Evolutionary conservation across 1,140 invertebrate genomes (phyloP).

Genomic region (Agraylea sexmaculata): DNA sequence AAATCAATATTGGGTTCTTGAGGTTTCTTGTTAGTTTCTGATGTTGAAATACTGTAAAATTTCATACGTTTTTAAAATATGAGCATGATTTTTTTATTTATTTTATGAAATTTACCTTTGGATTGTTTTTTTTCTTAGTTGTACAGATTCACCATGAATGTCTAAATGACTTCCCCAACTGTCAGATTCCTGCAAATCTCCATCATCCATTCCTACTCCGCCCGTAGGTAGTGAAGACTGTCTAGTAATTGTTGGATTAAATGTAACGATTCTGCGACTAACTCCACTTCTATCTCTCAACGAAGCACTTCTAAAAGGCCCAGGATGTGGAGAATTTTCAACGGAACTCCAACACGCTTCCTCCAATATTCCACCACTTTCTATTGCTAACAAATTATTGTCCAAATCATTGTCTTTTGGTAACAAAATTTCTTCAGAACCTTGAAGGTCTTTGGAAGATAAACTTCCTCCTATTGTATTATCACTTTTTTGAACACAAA

Average conservation of each 20-base stretch:
- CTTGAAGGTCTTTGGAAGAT: conserved; percentile 23
- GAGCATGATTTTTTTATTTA: background rate
- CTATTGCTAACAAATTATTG: conserved; percentile 12
- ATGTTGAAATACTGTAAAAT: conserved; percentile 26
- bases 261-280: conserved; percentile 18
- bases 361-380: conserved; percentile 32
- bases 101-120: conserved; percentile 16
- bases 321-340: conserved; percentile 42
- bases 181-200: conserved; percentile 49
- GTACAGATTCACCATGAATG: conserved; percentile 51
- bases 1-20: conserved; percentile 93
- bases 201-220: conserved; percentile 41
- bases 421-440: conserved; percentile 32
- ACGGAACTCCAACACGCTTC: conserved; percentile 37
- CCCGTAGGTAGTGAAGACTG: conserved; percentile 61
- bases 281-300: conserved; percentile 42
- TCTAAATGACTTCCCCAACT: conserved; percentile 49
- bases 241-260: conserved; percentile 30
- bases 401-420: conserved; percentile 31
- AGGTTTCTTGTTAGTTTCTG: conserved; percentile 42
- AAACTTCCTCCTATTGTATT: conserved; percentile 22
- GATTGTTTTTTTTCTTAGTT: conserved; percentile 46
- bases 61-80: background rate
- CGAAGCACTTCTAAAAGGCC: conserved; percentile 62
- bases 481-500: conserved; percentile 15